A percentile compares a stretch with the other conserved stretches of the same genome.
These are phyloP conservation scores for Agapornis canus DNA, from an alignment of 2,797 vertebrate species.

Conservation along the genomic window DNA sequence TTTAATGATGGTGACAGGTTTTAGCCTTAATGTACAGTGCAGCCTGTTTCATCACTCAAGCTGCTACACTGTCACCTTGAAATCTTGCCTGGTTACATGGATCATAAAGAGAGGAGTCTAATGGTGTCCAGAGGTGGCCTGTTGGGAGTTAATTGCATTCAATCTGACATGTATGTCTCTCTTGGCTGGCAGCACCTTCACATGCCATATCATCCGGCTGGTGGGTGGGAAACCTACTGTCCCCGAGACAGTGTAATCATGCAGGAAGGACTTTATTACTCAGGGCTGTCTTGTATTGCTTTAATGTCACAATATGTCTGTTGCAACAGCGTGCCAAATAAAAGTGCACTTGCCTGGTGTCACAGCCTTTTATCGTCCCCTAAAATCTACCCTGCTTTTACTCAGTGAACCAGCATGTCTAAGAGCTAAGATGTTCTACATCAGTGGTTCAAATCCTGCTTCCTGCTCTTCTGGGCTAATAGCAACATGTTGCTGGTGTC, in stretches of 20 bases:
- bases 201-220: accelerated
- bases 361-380: accelerated
- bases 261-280: neutral
- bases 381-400: neutral
- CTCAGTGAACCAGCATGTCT: neutral
- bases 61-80: neutral
- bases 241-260: accelerated
- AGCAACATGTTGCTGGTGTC: neutral
- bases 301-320: neutral
- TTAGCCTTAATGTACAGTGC: neutral
- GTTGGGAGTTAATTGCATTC: neutral
- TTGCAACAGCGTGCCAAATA: accelerated
- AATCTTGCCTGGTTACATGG: neutral
- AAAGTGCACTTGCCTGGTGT: neutral
- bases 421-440: neutral
- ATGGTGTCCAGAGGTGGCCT: neutral
- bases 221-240: neutral
- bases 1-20: accelerated
- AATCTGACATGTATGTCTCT: neutral
- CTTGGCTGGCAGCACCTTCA: accelerated
- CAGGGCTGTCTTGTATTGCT: neutral
- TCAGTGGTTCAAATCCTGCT: neutral
- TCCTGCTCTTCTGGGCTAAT: accelerated
- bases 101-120: neutral
- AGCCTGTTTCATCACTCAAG: neutral